Conservation (phyloP, 1,140 invertebrate species). For the Heterodera carotae region DNA sequence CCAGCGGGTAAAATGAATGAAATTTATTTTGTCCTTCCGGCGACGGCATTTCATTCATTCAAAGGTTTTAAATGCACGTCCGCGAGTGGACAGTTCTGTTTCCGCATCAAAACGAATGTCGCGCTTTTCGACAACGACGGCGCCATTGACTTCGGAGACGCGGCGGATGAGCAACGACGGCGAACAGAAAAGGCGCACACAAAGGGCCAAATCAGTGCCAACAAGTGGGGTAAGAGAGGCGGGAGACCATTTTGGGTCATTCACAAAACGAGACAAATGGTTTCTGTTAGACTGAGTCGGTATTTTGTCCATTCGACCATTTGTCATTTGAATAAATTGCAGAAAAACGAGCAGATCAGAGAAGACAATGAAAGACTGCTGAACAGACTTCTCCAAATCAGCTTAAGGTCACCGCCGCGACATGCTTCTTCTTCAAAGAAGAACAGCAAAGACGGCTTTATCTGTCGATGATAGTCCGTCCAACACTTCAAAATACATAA, state of each 20-base stretch:
- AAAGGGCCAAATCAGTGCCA: slow-evolving; percentile 22
- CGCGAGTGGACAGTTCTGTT: slow-evolving; percentile 1
- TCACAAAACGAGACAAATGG: too few relatives aligned
- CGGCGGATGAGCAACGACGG: background rate
- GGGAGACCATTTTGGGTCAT: background rate
- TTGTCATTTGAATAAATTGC: background rate
- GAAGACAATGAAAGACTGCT: slow-evolving; percentile 23
- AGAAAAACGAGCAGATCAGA: slow-evolving; percentile 8
- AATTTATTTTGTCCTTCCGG: background rate
- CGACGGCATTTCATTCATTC: background rate
- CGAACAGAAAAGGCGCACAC: background rate
- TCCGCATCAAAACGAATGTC: background rate
- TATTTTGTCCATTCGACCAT: background rate
- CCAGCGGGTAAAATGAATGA: slow-evolving; percentile 17
- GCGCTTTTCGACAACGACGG: background rate
- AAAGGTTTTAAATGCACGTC: slow-evolving; percentile 9
- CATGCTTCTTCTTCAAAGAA: background rate
- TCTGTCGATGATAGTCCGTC: too few relatives aligned
- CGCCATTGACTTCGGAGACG: slow-evolving; percentile 5
- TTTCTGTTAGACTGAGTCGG: too few relatives aligned
- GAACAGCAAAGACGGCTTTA: background rate
- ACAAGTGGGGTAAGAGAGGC: slow-evolving; percentile 5
- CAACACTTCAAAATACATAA: too few relatives aligned
- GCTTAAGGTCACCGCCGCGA: background rate
- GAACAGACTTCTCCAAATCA: slow-evolving; percentile 16